phyloP scores from a whole-genome alignment of 1,140 invertebrate species.

The Periplaneta americana region DNA sequence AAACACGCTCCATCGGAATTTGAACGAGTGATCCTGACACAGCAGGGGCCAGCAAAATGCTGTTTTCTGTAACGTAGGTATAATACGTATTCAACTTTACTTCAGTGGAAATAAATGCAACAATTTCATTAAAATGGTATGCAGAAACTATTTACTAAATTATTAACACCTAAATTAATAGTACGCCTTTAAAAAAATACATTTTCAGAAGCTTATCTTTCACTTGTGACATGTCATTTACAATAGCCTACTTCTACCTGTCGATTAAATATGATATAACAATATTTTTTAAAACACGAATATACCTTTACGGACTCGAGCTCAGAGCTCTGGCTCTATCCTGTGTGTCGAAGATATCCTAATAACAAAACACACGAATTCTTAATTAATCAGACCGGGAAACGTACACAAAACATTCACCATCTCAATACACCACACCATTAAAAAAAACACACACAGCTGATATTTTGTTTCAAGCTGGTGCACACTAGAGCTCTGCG shows the following conservation, averaged over 20 bases:
- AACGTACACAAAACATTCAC: neutral
- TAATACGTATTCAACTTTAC: no score
- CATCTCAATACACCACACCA: no score
- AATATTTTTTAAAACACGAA: neutral
- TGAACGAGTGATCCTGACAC: neutral
- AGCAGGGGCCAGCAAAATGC: neutral
- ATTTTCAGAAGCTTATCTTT: no score
- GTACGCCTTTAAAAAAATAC: no score
- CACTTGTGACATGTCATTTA: neutral
- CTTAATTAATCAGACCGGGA: neutral
- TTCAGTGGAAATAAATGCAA: no score
- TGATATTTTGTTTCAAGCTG: neutral
- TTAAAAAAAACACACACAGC: neutral
- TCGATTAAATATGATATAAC: neutral
- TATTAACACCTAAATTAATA: no score
- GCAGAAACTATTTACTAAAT: no score
- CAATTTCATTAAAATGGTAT: no score
- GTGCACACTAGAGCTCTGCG: neutral
- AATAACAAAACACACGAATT: neutral
- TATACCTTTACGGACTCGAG: neutral
- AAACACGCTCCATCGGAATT: conserved; percentile 10
- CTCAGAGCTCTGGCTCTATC: neutral
- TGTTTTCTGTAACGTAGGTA: no score
- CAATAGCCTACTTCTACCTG: neutral
- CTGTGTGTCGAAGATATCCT: neutral